Evolutionary conservation across 1,140 invertebrate genomes (phyloP).

Genomic region (Probaryconus sp.): DNA sequence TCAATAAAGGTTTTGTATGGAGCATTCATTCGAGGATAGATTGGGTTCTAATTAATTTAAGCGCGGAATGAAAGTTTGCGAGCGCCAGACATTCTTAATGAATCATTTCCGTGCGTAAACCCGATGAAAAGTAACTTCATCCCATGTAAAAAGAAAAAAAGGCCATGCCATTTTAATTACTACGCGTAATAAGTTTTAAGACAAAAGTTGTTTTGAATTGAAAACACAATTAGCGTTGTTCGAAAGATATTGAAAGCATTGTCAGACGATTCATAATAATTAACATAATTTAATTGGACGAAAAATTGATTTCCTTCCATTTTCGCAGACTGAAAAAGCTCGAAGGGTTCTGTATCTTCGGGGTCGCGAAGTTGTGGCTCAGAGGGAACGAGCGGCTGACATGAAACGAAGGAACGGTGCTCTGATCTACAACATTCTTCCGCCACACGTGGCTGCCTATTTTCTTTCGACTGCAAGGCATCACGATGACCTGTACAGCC

Average conservation of each 20-base stretch:
- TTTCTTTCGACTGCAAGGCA: constrained; percentile 90
- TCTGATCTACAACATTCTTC: constrained; percentile 91
- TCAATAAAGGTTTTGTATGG: background rate
- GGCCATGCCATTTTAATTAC: background rate
- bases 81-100: constrained; percentile 3
- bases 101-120: constrained; percentile 44
- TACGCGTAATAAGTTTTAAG: background rate
- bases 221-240: background rate
- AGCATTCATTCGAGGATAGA: constrained; percentile 22
- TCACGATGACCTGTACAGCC: constrained; percentile 94
- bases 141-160: background rate
- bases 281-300: no score
- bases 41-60: constrained; percentile 64
- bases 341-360: constrained; percentile 87
- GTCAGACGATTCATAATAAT: no score
- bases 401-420: constrained; percentile 93
- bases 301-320: no score
- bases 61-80: constrained; percentile 28
- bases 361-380: constrained; percentile 85
- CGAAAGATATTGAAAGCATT: background rate
- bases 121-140: constrained; percentile 7
- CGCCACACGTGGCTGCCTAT: constrained; percentile 93
- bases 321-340: constrained; percentile 85
- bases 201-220: constrained; percentile 1
- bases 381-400: constrained; percentile 90